Evolutionary conservation across 2,113 vertebrate genomes (phyloP), one percentile per base, ranked within the genome.

Genomic region (Nerophis ophidion): DNA sequence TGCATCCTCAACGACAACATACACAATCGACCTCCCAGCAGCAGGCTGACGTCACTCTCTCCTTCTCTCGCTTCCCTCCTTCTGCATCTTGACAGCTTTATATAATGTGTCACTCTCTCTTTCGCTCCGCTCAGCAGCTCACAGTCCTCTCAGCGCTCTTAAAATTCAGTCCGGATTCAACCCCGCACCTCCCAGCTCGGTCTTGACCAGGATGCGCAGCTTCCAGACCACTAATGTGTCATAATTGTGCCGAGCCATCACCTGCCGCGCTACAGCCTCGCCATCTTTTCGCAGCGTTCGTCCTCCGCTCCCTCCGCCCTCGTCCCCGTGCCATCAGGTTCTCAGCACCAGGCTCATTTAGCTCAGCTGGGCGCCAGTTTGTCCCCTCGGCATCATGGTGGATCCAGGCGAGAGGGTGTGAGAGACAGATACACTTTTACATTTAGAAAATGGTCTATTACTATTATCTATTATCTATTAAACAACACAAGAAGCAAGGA

Each of bases 261-360:
- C 79, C 74, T 70, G 57, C 67, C 70, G 55, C 61, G 55, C 79
- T 68, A 72, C 5, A 60, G 54, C 75, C 70, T 61, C 75, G 73
- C 61, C 57, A 55, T 76, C 69, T 79, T 70, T 72, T 68, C 57
- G 74, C 61, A 60, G 82, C 57, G 61, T 74, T 68, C 68, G 65
- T 77, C 74, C 77, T 67, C 76, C 40, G 63, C 77, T 77, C 70
- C 55, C 55, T 80, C 72, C 72, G 55, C 77, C 67, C 71, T 78
- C 59, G 35, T 79, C 82, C 78, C 80, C 79, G 75, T 53, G 67
- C 84, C 87, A 85, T 88, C 85, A 86, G 85, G 80, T 81, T 84
- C 85, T 65, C 85, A 84, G 82, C 80, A 76, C 76, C 66, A 64
- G 64, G 78, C 81, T 74, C 78, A 77, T 89, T 88, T 88, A 82